Base-by-base conservation (phyloP, 2,888 invertebrate genomes). In the Dioctria rufipes region DNA sequence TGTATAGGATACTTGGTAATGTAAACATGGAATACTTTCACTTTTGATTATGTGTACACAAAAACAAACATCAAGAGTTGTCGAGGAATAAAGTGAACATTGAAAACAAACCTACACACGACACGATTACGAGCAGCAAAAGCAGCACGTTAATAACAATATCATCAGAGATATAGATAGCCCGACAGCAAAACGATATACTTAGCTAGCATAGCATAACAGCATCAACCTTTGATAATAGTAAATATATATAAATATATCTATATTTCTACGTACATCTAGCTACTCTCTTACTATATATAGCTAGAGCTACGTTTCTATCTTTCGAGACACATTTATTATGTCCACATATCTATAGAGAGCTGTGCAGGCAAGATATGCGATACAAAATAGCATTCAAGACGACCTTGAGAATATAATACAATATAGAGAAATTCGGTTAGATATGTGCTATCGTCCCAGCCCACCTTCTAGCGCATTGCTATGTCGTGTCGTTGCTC, bases 11-110 rank as follows among this genome's bases (percentile, higher is more conserved):
- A 71, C 40, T 40, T 46, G 60, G 78, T 77, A 80, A 80, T 81
- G 81, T 81, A 81, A 81, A 81, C 81, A 81, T 78, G 79, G 73
- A 81, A 81, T 81, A 81, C 81, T 81, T 81, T 81, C 81, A 81
- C 81, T 81, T 81, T 80, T 80, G 75, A 81, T 81, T 80, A 81
- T 81, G 75, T 67, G 46, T 49, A 75, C 69, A 80, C 63, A 77
- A 63, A 77, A 61, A 77, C 63, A 77, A 77, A 77, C 49, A 77
- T 77, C 77, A 77, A 37, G 77, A 77, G 61, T 77, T 77, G 77
- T 77, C 77, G 63, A 77, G 77, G 25, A 77, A 63, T 77, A 77
- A 63, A 61, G 63, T 61, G 60, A 63, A 77, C 60, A 77, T 77
- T 77, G 77, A 77, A 77, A 77, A 61, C 60, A 61, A 77, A 77